Conservation (phyloP, 2,797 vertebrate genomes). For the Lutjanus campechanus region DNA sequence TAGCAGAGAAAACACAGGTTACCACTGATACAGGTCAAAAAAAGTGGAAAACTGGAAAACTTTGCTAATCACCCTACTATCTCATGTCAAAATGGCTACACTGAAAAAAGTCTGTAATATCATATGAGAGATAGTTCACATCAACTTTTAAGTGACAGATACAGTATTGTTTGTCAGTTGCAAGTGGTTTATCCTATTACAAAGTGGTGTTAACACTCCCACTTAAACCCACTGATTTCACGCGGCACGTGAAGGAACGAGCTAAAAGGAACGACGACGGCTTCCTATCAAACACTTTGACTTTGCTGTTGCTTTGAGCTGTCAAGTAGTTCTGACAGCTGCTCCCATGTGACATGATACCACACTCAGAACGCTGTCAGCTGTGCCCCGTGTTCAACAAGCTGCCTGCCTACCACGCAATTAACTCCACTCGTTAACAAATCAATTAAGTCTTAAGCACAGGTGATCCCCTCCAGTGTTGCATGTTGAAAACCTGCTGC, state of each 20-base stretch:
- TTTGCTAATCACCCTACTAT: too few species aligned
- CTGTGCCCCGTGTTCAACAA: slow-evolving; percentile 38
- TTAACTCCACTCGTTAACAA: slow-evolving; percentile 42
- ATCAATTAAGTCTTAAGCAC: slow-evolving; percentile 39
- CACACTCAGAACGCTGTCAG: slow-evolving; percentile 45
- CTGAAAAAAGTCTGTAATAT: too few species aligned
- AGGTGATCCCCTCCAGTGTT: not conserved
- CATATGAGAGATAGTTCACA: not conserved
- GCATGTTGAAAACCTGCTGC: not conserved
- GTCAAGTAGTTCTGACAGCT: slow-evolving; percentile 38
- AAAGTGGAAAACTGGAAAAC: too few species aligned
- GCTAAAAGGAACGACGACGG: slow-evolving; percentile 25
- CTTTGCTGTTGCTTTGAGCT: slow-evolving; percentile 45
- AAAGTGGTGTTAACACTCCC: not conserved
- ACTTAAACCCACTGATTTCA: not conserved
- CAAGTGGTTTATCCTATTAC: not conserved
- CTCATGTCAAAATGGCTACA: too few species aligned
- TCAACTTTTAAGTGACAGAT: not conserved
- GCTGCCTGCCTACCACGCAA: slow-evolving; percentile 42
- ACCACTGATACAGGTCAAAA: too few species aligned
- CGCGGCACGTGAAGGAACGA: not conserved
- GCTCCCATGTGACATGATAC: slow-evolving; percentile 38
- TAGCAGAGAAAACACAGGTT: too few species aligned
- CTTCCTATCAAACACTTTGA: slow-evolving; percentile 38
- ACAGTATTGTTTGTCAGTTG: not conserved